Evolutionary conservation across 2,113 vertebrate species (phyloP).

Genomic region (Uria lomvia): DNA sequence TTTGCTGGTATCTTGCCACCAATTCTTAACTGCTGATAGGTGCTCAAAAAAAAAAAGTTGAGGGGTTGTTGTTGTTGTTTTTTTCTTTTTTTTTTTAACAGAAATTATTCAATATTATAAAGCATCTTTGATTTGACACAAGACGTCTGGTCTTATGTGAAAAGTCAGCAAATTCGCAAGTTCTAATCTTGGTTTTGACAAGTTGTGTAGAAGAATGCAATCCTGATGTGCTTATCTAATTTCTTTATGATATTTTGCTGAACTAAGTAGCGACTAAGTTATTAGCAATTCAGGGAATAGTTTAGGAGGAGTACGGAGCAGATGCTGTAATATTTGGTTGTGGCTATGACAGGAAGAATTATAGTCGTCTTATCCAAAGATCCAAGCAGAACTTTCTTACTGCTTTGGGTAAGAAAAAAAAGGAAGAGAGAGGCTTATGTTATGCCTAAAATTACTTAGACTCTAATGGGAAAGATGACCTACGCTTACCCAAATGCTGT

Average conservation of each 20-base stretch:
- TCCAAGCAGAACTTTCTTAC: background rate
- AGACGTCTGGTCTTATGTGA: background rate
- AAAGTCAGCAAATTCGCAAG: background rate
- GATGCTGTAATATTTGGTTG: background rate
- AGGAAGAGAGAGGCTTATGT: background rate
- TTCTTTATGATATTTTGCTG: background rate
- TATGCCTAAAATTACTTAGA: background rate
- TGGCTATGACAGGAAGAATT: background rate
- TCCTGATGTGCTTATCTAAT: background rate
- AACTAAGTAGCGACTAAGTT: background rate
- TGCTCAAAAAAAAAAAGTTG: background rate
- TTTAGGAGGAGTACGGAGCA: background rate
- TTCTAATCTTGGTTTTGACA: slow-evolving; percentile 3
- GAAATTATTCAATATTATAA: background rate
- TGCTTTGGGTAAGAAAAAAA: background rate
- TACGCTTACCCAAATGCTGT: background rate
- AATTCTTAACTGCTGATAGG: background rate
- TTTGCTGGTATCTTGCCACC: background rate
- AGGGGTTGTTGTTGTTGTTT: no score
- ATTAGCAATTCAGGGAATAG: background rate
- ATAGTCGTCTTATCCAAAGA: background rate
- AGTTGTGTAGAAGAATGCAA: background rate
- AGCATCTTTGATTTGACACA: background rate
- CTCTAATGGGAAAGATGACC: background rate
- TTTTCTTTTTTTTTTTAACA: background rate